Evolutionary conservation across 2,797 vertebrate species (phyloP).

Genomic region (Acanthurus leucopareius): DNA sequence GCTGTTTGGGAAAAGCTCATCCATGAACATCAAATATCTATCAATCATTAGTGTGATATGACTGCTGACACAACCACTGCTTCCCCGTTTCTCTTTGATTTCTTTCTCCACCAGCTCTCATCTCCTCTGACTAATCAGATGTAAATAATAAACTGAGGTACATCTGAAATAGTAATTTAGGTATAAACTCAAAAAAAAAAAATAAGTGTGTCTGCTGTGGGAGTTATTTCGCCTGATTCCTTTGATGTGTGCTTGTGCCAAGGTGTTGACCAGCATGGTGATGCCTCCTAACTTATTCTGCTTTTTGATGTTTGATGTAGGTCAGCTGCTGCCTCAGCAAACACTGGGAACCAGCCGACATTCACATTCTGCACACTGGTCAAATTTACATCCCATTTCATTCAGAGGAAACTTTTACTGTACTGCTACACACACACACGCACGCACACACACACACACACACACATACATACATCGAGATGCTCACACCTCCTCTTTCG

Average conservation of each 20-base stretch:
- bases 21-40: background rate
- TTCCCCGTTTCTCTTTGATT: background rate
- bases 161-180: conserved; percentile 42
- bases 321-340: conserved; percentile 80
- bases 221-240: background rate
- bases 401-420: conserved; percentile 68
- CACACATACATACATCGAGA: conserved; percentile 14
- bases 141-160: conserved; percentile 21
- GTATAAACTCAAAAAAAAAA: background rate
- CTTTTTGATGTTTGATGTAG: conserved; percentile 70
- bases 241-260: conserved; percentile 51
- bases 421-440: conserved; percentile 48
- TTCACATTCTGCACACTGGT: conserved; percentile 71
- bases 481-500: conserved; percentile 40
- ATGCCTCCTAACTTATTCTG: conserved; percentile 63
- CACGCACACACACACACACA: conserved; percentile 50
- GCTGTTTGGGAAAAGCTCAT: background rate
- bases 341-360: conserved; percentile 45
- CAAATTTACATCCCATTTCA: conserved; percentile 80
- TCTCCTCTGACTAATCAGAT: conserved; percentile 5
- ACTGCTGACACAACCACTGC: background rate
- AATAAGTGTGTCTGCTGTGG: background rate
- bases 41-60: background rate
- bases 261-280: conserved; percentile 59
- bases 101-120: conserved; percentile 3